phyloP scores from a whole-genome alignment of 2,888 invertebrate species.

The Harpagoxenus sublaevis region DNA sequence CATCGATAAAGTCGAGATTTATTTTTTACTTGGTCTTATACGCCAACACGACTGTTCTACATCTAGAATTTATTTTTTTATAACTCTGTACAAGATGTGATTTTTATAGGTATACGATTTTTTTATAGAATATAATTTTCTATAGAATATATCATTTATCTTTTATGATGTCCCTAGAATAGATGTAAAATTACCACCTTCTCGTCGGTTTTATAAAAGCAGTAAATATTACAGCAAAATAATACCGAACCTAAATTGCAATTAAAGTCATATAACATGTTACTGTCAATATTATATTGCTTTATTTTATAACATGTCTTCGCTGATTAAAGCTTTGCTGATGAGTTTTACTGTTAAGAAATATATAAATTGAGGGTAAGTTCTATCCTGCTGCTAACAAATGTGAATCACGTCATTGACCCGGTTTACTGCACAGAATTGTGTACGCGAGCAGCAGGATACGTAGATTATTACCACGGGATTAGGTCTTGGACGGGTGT shows the following conservation, averaged over 20 bases:
- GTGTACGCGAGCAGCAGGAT: constrained; percentile 40
- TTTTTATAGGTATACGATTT: not conserved
- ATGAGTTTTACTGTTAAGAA: not conserved
- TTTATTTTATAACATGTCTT: not conserved
- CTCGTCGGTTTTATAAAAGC: not conserved
- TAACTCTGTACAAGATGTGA: constrained; percentile 34
- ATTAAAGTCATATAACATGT: not conserved
- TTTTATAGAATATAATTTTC: constrained; percentile 8
- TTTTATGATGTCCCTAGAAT: not conserved
- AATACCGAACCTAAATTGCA: not conserved
- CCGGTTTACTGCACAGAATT: constrained; percentile 60
- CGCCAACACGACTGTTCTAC: not conserved
- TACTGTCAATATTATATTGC: not conserved
- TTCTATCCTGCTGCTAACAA: constrained; percentile 56
- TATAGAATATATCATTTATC: not conserved
- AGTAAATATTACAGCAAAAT: not conserved
- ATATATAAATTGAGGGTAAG: not conserved
- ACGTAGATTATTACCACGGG: constrained; percentile 69
- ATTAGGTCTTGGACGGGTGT: constrained; percentile 65
- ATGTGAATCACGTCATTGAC: constrained; percentile 69
- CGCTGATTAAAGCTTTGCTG: not conserved
- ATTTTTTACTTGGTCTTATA: not conserved
- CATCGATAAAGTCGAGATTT: not conserved
- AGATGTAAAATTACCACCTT: not conserved
- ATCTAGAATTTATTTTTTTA: not conserved